These are phyloP conservation scores for Pangasius djambal DNA, from an alignment of 2,797 vertebrate species.

Conservation along the genomic window DNA sequence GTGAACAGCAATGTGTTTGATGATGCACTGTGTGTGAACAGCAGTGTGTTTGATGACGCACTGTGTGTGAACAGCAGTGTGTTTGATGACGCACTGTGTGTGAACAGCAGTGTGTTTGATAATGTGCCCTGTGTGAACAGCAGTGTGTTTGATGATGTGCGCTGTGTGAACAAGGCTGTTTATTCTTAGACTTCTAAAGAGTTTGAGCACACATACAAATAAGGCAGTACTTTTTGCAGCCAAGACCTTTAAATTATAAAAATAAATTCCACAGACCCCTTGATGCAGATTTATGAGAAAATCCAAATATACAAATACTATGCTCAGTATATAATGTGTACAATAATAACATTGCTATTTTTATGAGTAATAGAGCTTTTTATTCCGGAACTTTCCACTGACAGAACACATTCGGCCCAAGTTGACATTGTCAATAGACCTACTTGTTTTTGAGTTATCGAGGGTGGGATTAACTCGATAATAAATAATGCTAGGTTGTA, in stretches of 20 bases:
- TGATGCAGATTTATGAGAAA: neutral
- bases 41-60: neutral
- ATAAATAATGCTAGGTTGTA: neutral
- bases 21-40: neutral
- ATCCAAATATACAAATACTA: neutral
- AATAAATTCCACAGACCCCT: neutral
- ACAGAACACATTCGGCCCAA: neutral
- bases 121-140: neutral
- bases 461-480: neutral
- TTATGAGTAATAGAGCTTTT: neutral
- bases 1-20: neutral
- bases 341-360: neutral
- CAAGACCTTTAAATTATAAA: neutral
- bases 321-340: neutral
- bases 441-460: neutral
- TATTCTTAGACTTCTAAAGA: neutral
- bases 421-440: neutral
- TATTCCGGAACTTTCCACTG: neutral
- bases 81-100: too few relatives aligned
- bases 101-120: neutral
- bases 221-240: neutral
- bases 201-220: neutral
- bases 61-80: constrained; percentile 7
- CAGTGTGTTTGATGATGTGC: neutral
- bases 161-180: neutral